Conservation (phyloP, 2,797 vertebrate genomes). For the Neosilurus mollespiculum region DNA sequence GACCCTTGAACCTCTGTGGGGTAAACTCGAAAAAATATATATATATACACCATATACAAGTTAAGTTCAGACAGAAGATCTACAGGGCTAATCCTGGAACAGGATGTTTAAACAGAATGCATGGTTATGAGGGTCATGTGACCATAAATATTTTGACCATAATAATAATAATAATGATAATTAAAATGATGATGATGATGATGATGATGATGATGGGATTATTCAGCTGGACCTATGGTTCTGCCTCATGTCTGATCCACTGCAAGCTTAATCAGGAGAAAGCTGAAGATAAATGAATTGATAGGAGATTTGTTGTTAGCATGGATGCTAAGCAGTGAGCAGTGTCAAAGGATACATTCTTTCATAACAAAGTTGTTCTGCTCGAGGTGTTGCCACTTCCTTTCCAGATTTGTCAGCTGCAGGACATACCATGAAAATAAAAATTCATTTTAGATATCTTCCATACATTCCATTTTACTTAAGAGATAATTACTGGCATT, state of each 20-base stretch:
- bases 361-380: conserved; percentile 99
- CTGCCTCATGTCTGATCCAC: background rate
- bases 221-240: background rate
- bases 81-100: too few species aligned
- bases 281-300: background rate
- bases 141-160: too few species aligned
- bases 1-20: conserved; percentile 7
- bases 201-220: too few species aligned
- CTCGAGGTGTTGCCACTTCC: conserved; percentile 95
- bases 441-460: background rate
- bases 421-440: conserved; percentile 55
- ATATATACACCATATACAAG: background rate
- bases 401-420: conserved; percentile 93
- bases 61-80: background rate
- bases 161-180: background rate
- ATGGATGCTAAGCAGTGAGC: background rate
- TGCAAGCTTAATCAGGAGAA: background rate
- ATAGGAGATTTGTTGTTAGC: background rate
- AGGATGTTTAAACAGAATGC: too few species aligned
- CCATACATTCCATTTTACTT: background rate
- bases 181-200: too few species aligned
- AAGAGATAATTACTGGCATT: background rate
- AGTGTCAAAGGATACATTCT: conserved; percentile 92
- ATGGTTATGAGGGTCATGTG: too few species aligned
- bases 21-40: conserved; percentile 19